Evolutionary conservation across 1,140 invertebrate genomes (phyloP).

Genomic region (Diprion similis): DNA sequence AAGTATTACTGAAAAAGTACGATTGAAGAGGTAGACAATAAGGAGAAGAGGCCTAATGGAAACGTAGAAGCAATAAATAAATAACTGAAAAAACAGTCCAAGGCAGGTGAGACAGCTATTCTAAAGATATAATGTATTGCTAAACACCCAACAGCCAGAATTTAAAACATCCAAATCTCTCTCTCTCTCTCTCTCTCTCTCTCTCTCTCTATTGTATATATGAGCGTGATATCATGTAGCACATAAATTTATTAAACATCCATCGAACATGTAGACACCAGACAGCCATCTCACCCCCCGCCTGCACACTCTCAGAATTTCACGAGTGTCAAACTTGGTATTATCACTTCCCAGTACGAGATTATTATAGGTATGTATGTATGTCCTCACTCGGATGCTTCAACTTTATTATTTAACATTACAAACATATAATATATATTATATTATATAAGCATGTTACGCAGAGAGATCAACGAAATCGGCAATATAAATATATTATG

Average conservation of each 20-base stretch:
- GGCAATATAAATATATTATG: no score
- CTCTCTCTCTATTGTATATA: slow-evolving; percentile 11
- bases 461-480: no score
- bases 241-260: not conserved
- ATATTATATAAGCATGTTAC: no score
- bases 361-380: no score
- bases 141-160: slow-evolving; percentile 36
- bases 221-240: not conserved
- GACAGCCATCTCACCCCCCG: slow-evolving; percentile 51
- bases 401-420: not conserved
- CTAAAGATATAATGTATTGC: slow-evolving; percentile 33
- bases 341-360: not conserved
- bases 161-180: slow-evolving; percentile 2
- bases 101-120: slow-evolving; percentile 44
- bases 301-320: slow-evolving; percentile 34
- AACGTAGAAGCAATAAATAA: slow-evolving; percentile 32
- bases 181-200: not conserved
- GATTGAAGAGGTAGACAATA: no score
- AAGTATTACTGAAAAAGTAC: no score
- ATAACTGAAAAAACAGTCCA: slow-evolving; percentile 15
- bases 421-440: not conserved
- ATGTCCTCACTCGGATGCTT: no score
- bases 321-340: not conserved
- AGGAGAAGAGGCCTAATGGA: not conserved
- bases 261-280: slow-evolving; percentile 23